Percentiles rank a stretch among this genome's conserved stretches.
Conservation (phyloP, 2,113 vertebrate species). For the Cyprinodon brontotheroides region DNA sequence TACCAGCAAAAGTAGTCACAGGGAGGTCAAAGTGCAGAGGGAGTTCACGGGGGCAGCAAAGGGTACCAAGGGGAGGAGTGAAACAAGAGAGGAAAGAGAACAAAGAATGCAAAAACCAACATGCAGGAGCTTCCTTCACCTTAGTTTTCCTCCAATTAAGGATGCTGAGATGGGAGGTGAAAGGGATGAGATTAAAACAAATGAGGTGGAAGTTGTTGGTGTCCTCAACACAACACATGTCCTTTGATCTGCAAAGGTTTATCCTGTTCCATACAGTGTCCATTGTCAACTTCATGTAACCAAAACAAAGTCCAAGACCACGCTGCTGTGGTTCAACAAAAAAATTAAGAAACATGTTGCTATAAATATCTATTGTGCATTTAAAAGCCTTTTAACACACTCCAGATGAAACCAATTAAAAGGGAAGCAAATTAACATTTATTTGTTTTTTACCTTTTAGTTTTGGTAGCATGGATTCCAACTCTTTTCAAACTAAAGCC, state of each 20-base stretch:
- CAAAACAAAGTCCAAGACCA: conserved; percentile 30
- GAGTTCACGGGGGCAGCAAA: conserved; percentile 74
- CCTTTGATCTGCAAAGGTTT: conserved; percentile 59
- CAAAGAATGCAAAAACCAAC: conserved; percentile 61
- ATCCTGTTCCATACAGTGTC: conserved; percentile 34
- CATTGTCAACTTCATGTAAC: conserved; percentile 33
- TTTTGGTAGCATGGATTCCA: too few relatives aligned
- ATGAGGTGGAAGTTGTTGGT: conserved; percentile 46
- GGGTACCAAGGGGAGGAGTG: conserved; percentile 52
- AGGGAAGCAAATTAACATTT: conserved; percentile 16
- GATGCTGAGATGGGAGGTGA: conserved; percentile 46
- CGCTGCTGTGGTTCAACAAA: conserved; percentile 10
- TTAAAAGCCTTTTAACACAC: conserved; percentile 46
- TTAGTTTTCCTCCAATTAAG: conserved; percentile 60
- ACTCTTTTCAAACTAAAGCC: too few relatives aligned
- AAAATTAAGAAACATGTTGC: conserved; percentile 41
- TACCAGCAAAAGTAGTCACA: conserved; percentile 63
- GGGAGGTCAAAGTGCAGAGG: conserved; percentile 74
- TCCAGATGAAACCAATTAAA: conserved; percentile 30
- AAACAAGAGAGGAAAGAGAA: conserved; percentile 62
- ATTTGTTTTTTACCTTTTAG: too few relatives aligned
- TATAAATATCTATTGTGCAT: conserved; percentile 36
- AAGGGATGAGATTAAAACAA: conserved; percentile 56
- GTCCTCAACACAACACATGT: conserved; percentile 17
- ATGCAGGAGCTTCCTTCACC: conserved; percentile 59